Percentiles rank a stretch among this genome's conserved stretches.
Conservation (phyloP, 2,113 vertebrate species). For the Illadopsis cleaveri region DNA sequence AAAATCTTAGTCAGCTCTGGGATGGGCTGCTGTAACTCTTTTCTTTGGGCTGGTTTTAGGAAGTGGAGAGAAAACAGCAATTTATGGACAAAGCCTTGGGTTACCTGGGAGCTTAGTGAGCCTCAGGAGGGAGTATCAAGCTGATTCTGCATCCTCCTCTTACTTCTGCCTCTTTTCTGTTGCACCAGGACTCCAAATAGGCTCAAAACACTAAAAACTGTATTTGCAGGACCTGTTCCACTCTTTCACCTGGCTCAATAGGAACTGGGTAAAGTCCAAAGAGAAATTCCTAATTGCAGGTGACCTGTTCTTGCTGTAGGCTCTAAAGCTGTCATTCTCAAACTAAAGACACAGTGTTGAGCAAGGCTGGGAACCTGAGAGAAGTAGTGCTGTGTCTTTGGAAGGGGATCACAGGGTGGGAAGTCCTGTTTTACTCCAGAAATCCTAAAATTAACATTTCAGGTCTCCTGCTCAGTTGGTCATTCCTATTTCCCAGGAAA, state of each 20-base stretch:
- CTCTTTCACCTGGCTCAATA: background rate
- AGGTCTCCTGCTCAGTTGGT: accelerated
- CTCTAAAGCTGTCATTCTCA: background rate
- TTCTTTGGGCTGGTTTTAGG: background rate
- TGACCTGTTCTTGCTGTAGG: background rate
- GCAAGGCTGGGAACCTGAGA: background rate
- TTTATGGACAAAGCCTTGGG: background rate
- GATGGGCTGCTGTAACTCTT: background rate
- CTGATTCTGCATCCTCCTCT: background rate
- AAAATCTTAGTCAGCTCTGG: background rate
- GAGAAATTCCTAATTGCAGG: background rate
- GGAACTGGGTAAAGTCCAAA: background rate
- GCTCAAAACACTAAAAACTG: background rate
- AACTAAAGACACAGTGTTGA: background rate
- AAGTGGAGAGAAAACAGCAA: background rate
- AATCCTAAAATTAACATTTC: background rate
- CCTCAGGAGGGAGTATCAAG: background rate
- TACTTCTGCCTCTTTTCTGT: background rate
- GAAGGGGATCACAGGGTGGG: background rate
- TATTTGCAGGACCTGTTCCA: background rate
- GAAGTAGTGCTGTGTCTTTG: background rate
- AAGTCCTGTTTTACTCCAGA: background rate
- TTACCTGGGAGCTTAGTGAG: background rate
- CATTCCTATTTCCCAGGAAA: background rate
- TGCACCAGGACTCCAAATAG: background rate